Percentiles rank a stretch among this genome's conserved stretches.
These are phyloP conservation scores for Thymelicus lineola DNA, from an alignment of 2,888 invertebrate genomes.

Conservation along the genomic window DNA sequence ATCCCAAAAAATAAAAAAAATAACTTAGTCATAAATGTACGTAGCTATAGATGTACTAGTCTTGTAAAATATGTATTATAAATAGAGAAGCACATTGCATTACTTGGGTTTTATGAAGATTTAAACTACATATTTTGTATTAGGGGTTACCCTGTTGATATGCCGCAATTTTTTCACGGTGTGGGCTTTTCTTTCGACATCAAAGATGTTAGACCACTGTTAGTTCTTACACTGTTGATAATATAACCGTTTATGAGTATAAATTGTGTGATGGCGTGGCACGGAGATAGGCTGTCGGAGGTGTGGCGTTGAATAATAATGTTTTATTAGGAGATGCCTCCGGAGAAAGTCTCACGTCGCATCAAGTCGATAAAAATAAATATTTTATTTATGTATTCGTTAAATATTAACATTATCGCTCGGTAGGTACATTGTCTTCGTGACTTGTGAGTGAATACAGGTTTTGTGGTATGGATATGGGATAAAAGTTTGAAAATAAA, in stretches of 20 bases:
- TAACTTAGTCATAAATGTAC: no score
- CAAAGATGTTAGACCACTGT: not conserved
- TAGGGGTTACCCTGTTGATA: no score
- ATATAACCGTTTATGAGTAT: constrained; percentile 45
- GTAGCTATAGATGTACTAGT: no score
- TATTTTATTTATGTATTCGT: not conserved
- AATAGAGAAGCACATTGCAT: no score
- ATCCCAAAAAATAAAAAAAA: no score
- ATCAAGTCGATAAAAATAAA: not conserved
- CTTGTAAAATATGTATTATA: no score
- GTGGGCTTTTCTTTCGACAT: no score
- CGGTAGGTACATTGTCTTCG: not conserved
- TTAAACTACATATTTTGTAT: no score
- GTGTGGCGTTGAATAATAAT: constrained; percentile 57
- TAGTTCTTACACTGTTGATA: not conserved
- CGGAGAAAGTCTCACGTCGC: constrained; percentile 3
- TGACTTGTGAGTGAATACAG: not conserved
- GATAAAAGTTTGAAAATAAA: no score
- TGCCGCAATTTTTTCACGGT: no score
- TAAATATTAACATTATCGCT: not conserved
- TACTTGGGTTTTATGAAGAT: no score
- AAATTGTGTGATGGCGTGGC: constrained; percentile 55
- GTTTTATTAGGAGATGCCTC: constrained; percentile 50
- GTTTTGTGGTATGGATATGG: not conserved
- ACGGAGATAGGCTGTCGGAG: constrained; percentile 52